Conservation (phyloP, 2,113 vertebrate genomes). For the Dolichotis patagonum region DNA sequence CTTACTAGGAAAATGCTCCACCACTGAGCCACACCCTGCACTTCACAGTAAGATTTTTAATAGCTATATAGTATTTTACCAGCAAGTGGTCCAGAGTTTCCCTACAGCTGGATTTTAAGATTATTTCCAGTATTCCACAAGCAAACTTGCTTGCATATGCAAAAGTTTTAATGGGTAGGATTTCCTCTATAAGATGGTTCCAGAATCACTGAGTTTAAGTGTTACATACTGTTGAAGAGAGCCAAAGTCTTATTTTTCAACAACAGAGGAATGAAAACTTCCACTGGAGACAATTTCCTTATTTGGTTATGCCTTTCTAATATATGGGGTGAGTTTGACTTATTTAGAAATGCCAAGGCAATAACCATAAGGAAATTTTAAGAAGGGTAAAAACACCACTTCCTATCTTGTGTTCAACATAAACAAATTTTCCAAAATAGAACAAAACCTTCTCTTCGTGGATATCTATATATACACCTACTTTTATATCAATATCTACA, state of each 20-base stretch:
- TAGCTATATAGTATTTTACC: neutral
- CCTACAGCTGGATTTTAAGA: neutral
- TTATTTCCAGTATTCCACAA: neutral
- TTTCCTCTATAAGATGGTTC: neutral
- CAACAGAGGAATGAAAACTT: neutral
- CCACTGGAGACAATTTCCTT: neutral
- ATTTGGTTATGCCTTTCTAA: neutral
- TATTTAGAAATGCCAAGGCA: constrained; percentile 1
- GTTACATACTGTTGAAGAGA: neutral
- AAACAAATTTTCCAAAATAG: constrained; percentile 11
- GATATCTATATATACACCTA: neutral
- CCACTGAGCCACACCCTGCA: neutral
- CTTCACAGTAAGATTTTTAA: neutral
- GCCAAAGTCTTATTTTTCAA: neutral
- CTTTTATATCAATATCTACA: neutral
- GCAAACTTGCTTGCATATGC: neutral
- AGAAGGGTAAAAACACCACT: neutral
- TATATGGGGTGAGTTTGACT: neutral
- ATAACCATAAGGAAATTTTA: neutral
- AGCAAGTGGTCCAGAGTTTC: neutral
- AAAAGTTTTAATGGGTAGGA: neutral
- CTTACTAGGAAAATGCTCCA: neutral
- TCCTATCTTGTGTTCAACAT: neutral
- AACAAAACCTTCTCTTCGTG: neutral
- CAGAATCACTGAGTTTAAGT: neutral